Evolutionary conservation across 1,140 invertebrate species (phyloP), one percentile per base, ranked within the genome.

Genomic region (Drosophila littoralis): DNA sequence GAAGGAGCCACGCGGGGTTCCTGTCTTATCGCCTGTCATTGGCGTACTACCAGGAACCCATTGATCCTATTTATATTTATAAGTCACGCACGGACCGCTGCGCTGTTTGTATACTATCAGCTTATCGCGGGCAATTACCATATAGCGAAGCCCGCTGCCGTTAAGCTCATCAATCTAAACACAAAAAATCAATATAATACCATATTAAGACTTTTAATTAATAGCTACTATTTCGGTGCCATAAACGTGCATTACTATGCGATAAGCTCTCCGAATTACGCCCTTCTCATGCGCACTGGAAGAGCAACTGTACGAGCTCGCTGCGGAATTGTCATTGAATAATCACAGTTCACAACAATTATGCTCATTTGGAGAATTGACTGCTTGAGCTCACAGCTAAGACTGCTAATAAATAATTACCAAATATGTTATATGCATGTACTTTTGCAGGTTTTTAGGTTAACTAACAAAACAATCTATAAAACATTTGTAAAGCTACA

Each of bases 21-120:
- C 61, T 58, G 51, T 28, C 69, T 73, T 86, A 45, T 83, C 75
- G 42, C 48, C 50, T 66, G 76, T 55, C 83, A 86, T 86, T 70
- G 74, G 13, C 54, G 63, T 52, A 78, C 58, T 68, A 59, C 64
- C 35, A 60, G 42, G 40, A 68, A n/a, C n/a, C 12, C 46, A 54
- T 48, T 43, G 55, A n/a, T 59, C 35, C 33, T 54, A 61, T 50
- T 61, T 59, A 59, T 68, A 68, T 55, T 67, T 50, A 69, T 69
- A 69, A 48, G 48, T 61, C 65, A 74, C 57, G 65, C 55, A 57
- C 35, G n/a, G 32, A 2, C 9, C 35, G 60, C 12, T 38, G 17
- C 33, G 45, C 7, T 33, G 12, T n/a, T 10, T 8, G 57, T 45
- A 57, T 43, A 63, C 69, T 74, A 74, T 74, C 57, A 61, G 71